phyloP scores from a whole-genome alignment of 2,888 invertebrate genomes.

The Phorcus lineatus region DNA sequence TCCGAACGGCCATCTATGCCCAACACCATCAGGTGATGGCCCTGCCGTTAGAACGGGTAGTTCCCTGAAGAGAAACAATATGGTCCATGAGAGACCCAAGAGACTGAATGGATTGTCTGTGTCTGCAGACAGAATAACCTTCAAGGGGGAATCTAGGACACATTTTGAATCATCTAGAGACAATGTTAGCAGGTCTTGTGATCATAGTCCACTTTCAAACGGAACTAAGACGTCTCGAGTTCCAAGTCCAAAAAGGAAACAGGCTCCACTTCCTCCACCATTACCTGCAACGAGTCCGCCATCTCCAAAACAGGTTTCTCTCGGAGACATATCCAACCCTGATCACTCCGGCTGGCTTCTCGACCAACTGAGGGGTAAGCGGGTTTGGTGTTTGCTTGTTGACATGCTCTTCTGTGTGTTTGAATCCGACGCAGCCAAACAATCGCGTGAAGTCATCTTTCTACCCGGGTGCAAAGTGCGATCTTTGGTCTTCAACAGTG shows the following conservation, averaged over 20 bases:
- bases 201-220: not conserved
- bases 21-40: not conserved
- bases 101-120: not conserved
- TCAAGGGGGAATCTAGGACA: not conserved
- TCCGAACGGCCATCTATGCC: not conserved
- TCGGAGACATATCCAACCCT: slow-evolving; percentile 53
- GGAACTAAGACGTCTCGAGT: no score
- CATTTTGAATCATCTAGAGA: not conserved
- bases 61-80: not conserved
- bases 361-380: slow-evolving; percentile 49
- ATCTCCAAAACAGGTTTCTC: slow-evolving; percentile 44
- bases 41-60: not conserved
- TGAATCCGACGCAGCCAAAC: slow-evolving; percentile 48
- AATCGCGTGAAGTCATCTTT: slow-evolving; percentile 55
- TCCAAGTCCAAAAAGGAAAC: not conserved
- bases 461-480: slow-evolving; percentile 62
- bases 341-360: slow-evolving; percentile 65
- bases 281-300: not conserved
- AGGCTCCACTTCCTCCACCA: slow-evolving; percentile 6
- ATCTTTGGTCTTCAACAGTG: slow-evolving; percentile 57
- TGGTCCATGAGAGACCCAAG: slow-evolving; percentile 1
- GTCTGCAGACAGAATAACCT: slow-evolving; percentile 1
- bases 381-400: slow-evolving; percentile 63
- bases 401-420: slow-evolving; percentile 67
- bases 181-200: not conserved